Percentiles rank a stretch among this genome's conserved stretches.
phyloP scores from a whole-genome alignment of 1,140 invertebrate species.

The Euwallacea similis region DNA sequence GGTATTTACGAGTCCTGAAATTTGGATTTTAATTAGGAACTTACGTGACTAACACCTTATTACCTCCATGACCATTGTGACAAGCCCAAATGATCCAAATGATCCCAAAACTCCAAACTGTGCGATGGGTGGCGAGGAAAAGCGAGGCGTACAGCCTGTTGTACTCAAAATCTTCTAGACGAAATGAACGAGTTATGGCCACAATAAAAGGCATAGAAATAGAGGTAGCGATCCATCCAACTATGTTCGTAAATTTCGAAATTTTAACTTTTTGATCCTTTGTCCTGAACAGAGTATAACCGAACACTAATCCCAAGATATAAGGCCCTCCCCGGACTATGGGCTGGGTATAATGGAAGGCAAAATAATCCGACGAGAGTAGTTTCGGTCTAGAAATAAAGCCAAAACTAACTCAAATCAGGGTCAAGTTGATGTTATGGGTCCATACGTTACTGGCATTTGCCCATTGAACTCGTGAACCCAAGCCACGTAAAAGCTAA shows the following conservation, averaged over 20 bases:
- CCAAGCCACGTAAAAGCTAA: slow-evolving; percentile 45
- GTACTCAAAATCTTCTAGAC: slow-evolving; percentile 41
- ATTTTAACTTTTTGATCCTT: slow-evolving; percentile 39
- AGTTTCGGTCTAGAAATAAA: slow-evolving; percentile 8
- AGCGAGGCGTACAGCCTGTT: slow-evolving; percentile 38
- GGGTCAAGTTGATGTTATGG: not conserved
- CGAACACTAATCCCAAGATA: slow-evolving; percentile 42
- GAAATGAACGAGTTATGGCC: slow-evolving; percentile 38
- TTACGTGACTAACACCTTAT: not conserved
- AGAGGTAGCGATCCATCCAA: slow-evolving; percentile 38
- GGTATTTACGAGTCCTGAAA: slow-evolving; percentile 41
- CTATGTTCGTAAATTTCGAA: slow-evolving; percentile 21
- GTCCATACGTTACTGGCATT: slow-evolving; percentile 42
- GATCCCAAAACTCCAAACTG: slow-evolving; percentile 41
- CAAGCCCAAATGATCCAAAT: slow-evolving; percentile 45
- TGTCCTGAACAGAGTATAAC: slow-evolving; percentile 40
- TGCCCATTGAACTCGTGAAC: slow-evolving; percentile 41
- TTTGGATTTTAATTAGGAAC: not conserved
- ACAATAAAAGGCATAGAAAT: slow-evolving; percentile 36
- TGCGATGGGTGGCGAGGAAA: slow-evolving; percentile 38
- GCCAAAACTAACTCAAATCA: not conserved
- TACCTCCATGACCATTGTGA: slow-evolving; percentile 36
- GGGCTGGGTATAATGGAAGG: slow-evolving; percentile 39
- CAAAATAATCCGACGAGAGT: slow-evolving; percentile 36
- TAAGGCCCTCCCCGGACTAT: slow-evolving; percentile 40